Evolutionary conservation across 2,797 vertebrate genomes (phyloP).

Genomic region (Pangasius djambal): DNA sequence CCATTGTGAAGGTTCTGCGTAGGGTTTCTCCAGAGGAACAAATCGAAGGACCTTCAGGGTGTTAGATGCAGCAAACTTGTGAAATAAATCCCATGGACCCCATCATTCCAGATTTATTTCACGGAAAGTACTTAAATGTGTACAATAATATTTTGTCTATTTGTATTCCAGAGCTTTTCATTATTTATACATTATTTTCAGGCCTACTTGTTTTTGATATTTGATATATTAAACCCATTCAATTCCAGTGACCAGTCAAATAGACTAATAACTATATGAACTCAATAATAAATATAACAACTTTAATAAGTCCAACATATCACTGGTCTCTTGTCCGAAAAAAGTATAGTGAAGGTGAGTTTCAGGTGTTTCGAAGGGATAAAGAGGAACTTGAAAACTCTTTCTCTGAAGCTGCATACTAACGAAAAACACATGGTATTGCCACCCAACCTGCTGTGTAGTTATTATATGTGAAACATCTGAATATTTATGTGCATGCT

Average conservation of each 20-base stretch:
- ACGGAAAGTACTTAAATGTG: background rate
- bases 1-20: background rate
- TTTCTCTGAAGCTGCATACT: conserved; percentile 47
- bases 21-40: background rate
- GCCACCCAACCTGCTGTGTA: conserved; percentile 47
- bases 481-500: conserved; percentile 35
- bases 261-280: background rate
- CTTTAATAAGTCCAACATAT: background rate
- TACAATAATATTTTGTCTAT: background rate
- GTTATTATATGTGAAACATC: conserved; percentile 42
- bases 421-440: conserved; percentile 55
- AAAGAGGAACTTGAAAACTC: background rate
- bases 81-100: background rate
- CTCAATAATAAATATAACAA: background rate
- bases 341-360: background rate
- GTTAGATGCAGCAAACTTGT: background rate
- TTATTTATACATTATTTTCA: background rate
- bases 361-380: background rate
- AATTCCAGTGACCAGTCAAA: background rate
- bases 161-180: background rate
- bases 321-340: background rate
- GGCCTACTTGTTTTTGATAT: too few relatives aligned
- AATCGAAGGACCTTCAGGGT: background rate
- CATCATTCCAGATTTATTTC: background rate
- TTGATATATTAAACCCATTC: background rate